Conservation (phyloP, 1,140 invertebrate species). For the Belonocnema kinseyi region DNA sequence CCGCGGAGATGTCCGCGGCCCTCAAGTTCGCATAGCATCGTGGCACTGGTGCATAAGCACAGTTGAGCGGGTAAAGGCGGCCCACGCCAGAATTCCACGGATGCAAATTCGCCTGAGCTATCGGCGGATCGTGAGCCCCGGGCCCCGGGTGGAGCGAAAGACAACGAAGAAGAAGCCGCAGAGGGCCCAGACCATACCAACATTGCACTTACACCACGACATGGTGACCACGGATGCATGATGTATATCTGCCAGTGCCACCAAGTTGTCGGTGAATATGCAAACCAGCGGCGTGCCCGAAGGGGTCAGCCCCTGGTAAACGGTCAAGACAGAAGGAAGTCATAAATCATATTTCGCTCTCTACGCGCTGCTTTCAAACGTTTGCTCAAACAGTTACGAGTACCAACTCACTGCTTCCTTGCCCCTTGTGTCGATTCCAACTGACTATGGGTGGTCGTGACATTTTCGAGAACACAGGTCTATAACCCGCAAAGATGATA, state of each 20-base stretch:
- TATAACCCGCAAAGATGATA: background rate
- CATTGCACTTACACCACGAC: conserved; percentile 63
- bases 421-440: conserved; percentile 38
- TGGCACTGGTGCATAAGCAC: conserved; percentile 36
- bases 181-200: conserved; percentile 44
- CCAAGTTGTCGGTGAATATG: conserved; percentile 68
- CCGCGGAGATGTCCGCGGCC: background rate
- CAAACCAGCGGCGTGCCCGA: conserved; percentile 62
- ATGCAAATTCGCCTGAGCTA: conserved; percentile 72
- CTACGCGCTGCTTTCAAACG: conserved; percentile 20
- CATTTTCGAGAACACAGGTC: background rate
- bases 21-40: conserved; percentile 46
- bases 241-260: conserved; percentile 66
- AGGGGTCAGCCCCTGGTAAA: conserved; percentile 52
- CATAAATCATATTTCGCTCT: conserved; percentile 61
- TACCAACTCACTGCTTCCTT: conserved; percentile 44
- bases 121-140: conserved; percentile 68
- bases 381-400: conserved; percentile 31
- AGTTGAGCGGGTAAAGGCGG: conserved; percentile 41
- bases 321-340: conserved; percentile 54
- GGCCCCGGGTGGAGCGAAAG: conserved; percentile 47
- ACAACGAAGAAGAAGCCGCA: conserved; percentile 39
- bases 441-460: conserved; percentile 27
- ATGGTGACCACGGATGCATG: conserved; percentile 59
- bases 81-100: conserved; percentile 69